Conservation (phyloP, 1,140 invertebrate species). For the Zaprionus nigranus region DNA sequence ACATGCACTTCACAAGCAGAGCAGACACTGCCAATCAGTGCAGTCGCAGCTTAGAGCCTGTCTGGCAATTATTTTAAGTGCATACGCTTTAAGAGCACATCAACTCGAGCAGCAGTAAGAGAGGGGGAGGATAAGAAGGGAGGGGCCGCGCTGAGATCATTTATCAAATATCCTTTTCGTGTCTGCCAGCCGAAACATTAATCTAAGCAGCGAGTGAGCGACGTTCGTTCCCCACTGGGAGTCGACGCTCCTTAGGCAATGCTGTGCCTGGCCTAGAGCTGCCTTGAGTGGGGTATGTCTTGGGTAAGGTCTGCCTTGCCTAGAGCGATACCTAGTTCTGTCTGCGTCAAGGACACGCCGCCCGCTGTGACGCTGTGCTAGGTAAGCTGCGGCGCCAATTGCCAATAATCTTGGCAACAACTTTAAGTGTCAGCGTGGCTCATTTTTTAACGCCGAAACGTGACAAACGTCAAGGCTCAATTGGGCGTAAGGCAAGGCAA, state of each 20-base stretch:
- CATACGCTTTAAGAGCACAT: constrained; percentile 38
- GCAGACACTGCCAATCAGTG: constrained; percentile 24
- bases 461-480: constrained; percentile 56
- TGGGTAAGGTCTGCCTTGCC: not conserved
- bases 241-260: constrained; percentile 17
- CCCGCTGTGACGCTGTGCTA: constrained; percentile 19
- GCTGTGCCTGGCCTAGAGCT: constrained; percentile 21
- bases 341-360: constrained; percentile 39
- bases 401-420: constrained; percentile 61
- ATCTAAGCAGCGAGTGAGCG: constrained; percentile 62
- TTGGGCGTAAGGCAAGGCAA: constrained; percentile 18
- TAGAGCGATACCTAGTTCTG: not conserved
- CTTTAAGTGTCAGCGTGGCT: constrained; percentile 47
- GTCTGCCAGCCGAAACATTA: constrained; percentile 70
- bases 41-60: constrained; percentile 38
- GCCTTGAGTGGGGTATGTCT: too few species aligned
- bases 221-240: not conserved
- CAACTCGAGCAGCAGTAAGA: constrained; percentile 14
- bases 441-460: constrained; percentile 69
- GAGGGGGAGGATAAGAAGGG: not conserved
- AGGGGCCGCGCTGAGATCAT: constrained; percentile 52
- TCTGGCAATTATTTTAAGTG: constrained; percentile 52
- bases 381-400: constrained; percentile 33
- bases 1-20: not conserved
- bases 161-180: constrained; percentile 78